phyloP scores from a whole-genome alignment of 2,113 vertebrate species.

The Willisornis vidua region DNA sequence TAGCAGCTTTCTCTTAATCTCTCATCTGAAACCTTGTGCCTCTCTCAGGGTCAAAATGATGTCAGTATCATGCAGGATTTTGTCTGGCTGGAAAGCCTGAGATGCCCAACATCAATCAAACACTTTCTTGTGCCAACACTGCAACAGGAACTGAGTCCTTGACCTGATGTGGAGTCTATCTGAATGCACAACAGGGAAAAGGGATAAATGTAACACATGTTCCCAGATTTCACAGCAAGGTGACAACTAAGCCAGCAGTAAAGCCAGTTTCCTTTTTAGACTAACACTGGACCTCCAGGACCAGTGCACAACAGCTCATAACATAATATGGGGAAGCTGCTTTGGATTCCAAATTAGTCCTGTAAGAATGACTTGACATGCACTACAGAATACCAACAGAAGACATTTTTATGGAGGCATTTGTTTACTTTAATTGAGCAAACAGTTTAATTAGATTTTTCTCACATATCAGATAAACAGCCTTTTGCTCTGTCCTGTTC shows the following conservation, averaged over 20 bases:
- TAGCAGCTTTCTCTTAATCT: neutral
- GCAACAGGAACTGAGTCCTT: neutral
- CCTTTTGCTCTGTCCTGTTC: neutral
- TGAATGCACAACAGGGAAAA: neutral
- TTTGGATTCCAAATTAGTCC: neutral
- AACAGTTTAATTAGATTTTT: constrained; percentile 49
- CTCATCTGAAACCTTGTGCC: neutral
- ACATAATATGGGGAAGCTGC: neutral
- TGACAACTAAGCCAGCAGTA: neutral
- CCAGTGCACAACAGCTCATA: neutral
- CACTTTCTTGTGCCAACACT: neutral
- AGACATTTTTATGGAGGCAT: constrained; percentile 20
- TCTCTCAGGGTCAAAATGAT: neutral
- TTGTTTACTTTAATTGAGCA: constrained; percentile 35
- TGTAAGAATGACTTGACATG: neutral
- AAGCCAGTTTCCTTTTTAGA: neutral
- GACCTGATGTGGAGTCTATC: neutral
- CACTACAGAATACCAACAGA: neutral
- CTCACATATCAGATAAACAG: constrained; percentile 28
- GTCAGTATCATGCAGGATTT: neutral
- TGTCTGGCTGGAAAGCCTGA: neutral
- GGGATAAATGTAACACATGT: neutral
- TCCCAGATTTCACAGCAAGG: neutral
- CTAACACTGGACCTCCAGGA: neutral
- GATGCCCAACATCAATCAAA: neutral